Conservation (phyloP, 2,113 vertebrate species). For the Zeus faber region DNA sequence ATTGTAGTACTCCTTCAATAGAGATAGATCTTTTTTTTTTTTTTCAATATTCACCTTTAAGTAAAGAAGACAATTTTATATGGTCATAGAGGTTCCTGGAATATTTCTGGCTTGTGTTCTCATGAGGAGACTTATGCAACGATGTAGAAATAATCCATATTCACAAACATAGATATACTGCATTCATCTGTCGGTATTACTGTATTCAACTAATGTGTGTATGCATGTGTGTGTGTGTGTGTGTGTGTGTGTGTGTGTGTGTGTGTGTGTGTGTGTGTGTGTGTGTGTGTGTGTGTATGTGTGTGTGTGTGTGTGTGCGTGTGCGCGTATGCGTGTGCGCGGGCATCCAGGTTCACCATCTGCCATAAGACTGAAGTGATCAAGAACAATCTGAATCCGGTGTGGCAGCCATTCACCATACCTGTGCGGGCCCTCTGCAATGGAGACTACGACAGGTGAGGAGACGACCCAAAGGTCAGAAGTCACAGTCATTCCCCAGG, state of each 20-base stretch:
- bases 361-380: conserved; percentile 93
- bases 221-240: conserved; percentile 1
- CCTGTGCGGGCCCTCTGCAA: conserved; percentile 88
- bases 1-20: too few species aligned
- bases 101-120: too few species aligned
- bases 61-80: too few species aligned
- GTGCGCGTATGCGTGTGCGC: not conserved
- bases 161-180: too few species aligned
- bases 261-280: not conserved
- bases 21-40: too few species aligned
- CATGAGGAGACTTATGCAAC: too few species aligned
- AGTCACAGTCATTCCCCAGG: too few species aligned
- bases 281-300: not conserved
- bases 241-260: not conserved
- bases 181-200: not conserved
- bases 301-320: conserved; percentile 2
- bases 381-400: conserved; percentile 90
- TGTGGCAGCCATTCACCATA: conserved; percentile 91
- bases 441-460: conserved; percentile 88
- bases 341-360: conserved; percentile 84
- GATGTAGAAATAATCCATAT: too few species aligned
- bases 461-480: not conserved
- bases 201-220: not conserved
- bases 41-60: too few species aligned
- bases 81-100: too few species aligned